A percentile compares a stretch with the other conserved stretches of the same genome.
phyloP scores from a whole-genome alignment of 2,888 invertebrate species.

The Standfussiana lucernea region DNA sequence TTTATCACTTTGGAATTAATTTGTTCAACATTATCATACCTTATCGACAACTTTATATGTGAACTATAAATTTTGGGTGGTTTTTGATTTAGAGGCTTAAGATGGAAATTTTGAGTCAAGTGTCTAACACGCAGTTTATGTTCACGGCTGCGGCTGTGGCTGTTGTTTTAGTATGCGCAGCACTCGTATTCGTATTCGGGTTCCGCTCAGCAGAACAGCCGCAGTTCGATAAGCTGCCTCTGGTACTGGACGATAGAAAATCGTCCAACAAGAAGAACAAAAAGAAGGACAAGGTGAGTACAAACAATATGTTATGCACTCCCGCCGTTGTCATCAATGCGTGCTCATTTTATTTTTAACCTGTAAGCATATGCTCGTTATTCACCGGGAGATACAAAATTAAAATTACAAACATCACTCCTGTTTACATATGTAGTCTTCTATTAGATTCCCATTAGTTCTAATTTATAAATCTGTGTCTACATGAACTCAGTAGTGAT shows the following conservation, averaged over 20 bases:
- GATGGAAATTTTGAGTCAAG: slow-evolving; percentile 92
- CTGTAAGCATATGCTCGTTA: slow-evolving; percentile 83
- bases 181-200: slow-evolving; percentile 94
- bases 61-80: slow-evolving; percentile 81
- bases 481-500: background rate
- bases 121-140: slow-evolving; percentile 90
- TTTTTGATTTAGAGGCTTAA: slow-evolving; percentile 79
- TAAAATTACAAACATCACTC: slow-evolving; percentile 35
- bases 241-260: slow-evolving; percentile 92
- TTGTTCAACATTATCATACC: slow-evolving; percentile 88
- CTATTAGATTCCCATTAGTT: slow-evolving; percentile 34
- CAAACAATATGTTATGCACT: slow-evolving; percentile 72
- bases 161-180: slow-evolving; percentile 93
- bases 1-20: slow-evolving; percentile 89
- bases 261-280: slow-evolving; percentile 92
- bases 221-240: slow-evolving; percentile 93
- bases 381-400: slow-evolving; percentile 74
- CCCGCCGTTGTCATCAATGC: slow-evolving; percentile 77
- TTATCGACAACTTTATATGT: slow-evolving; percentile 88
- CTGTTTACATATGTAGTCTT: slow-evolving; percentile 27
- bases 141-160: slow-evolving; percentile 91
- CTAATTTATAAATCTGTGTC: slow-evolving; percentile 53
- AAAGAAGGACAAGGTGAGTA: slow-evolving; percentile 93
- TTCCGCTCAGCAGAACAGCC: slow-evolving; percentile 95
- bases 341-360: slow-evolving; percentile 90